Conservation (phyloP, 2,888 invertebrate species). For the Pseudanteris insignis region DNA sequence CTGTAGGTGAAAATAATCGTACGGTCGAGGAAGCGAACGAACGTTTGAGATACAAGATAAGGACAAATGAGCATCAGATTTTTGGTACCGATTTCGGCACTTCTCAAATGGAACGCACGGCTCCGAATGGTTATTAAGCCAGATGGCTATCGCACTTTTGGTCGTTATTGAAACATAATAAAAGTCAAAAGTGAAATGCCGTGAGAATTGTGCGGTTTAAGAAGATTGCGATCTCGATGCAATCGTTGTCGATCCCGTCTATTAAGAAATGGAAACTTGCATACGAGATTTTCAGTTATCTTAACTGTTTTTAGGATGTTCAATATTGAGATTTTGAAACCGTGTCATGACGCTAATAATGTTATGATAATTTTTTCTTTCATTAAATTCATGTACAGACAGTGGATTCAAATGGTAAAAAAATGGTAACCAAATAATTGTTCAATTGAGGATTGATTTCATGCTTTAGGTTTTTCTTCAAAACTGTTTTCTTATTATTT, state of each 20-base stretch:
- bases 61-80: neutral
- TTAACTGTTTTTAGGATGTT: too few species aligned
- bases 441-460: too few species aligned
- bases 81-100: neutral
- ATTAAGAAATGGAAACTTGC: constrained; percentile 13
- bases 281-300: too few species aligned
- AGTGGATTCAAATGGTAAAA: too few species aligned
- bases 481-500: too few species aligned
- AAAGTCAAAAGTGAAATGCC: constrained; percentile 25
- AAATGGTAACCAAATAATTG: too few species aligned
- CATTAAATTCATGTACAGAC: too few species aligned
- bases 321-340: too few species aligned
- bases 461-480: too few species aligned
- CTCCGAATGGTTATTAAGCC: neutral
- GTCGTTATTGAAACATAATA: constrained; percentile 10
- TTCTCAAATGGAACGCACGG: neutral
- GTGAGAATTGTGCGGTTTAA: constrained; percentile 22
- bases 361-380: too few species aligned
- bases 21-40: neutral
- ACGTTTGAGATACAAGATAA: constrained; percentile 7
- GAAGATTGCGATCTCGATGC: constrained; percentile 22
- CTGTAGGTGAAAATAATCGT: too few species aligned
- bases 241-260: constrained; percentile 16
- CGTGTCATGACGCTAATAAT: too few species aligned
- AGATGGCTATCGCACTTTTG: constrained; percentile 3